Evolutionary conservation across 92 coral and sea anemone genomes (phyloP), one percentile per base, ranked within the genome.

Genomic region (Epizoanthus illoricatus): DNA sequence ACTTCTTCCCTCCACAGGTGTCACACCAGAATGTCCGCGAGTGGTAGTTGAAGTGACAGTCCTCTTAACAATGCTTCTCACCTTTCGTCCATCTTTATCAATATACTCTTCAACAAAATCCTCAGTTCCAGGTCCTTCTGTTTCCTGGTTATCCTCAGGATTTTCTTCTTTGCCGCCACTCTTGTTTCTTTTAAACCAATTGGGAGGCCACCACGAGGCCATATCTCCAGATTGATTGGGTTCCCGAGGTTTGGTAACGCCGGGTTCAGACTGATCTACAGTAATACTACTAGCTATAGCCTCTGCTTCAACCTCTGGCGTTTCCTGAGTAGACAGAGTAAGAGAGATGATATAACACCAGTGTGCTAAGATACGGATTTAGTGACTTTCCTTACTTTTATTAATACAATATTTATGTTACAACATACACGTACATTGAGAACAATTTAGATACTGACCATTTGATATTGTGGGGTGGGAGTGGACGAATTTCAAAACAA

Each of bases 21-120:
- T 57, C 55, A 18, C 39, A 52, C 40, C 76, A 21, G 76, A 52
- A 45, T 18, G 62, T 49, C 3, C 28, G 20, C 49, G 73, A 19
- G 81, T 84, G 20, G 85, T 88, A 42, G 85, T 89, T 18, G 87
- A 80, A 58, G 91, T 85, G 52, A 85, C 85, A 79, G 88, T 85
- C 12, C 80, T 87, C 64, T 84, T 86, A 11, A 87, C 65, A 20
- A 90, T 81, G 64, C 87, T 87, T 64, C 79, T 87, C 33, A 92
- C 91, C 45, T 73, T 80, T 36, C 86, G 90, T 1, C 93, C 97
- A 61, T 92, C 74, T 58, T 92, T 88, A 74, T 92, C 97, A 66
- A 76, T 74, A 68, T 85, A 90, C 73, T 92, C 97, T 63, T 88
- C 87, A 11, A 79, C 80, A 28, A 85, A 56, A 74, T 87, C 90